Evolutionary conservation across 2,888 invertebrate genomes (phyloP).

Genomic region (Idaea straminata): DNA sequence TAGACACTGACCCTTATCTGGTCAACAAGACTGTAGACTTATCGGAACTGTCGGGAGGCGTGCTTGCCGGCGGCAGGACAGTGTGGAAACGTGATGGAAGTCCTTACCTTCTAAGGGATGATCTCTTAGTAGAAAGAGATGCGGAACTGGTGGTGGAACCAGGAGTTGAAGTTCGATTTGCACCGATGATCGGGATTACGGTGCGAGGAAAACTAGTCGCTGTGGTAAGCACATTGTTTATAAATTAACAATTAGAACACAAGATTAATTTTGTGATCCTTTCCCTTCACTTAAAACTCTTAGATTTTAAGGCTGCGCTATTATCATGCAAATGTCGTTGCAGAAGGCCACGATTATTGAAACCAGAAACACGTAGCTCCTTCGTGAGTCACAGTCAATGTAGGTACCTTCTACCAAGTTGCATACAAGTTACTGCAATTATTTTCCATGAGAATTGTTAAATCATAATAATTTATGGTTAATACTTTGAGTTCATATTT

Average conservation of each 20-base stretch:
- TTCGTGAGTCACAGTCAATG: slow-evolving; percentile 13
- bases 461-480: background rate
- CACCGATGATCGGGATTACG: slow-evolving; percentile 95
- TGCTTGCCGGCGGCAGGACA: slow-evolving; percentile 79
- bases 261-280: no score
- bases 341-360: slow-evolving; percentile 10
- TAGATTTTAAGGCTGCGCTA: background rate
- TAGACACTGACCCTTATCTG: slow-evolving; percentile 64
- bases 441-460: background rate
- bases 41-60: slow-evolving; percentile 83
- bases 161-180: slow-evolving; percentile 93
- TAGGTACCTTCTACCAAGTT: background rate
- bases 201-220: slow-evolving; percentile 94
- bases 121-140: slow-evolving; percentile 88
- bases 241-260: background rate
- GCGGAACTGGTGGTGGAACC: slow-evolving; percentile 92
- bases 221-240: slow-evolving; percentile 83
- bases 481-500: background rate
- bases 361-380: slow-evolving; percentile 12
- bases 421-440: background rate
- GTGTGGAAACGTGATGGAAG: slow-evolving; percentile 81
- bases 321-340: slow-evolving; percentile 9
- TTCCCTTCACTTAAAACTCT: no score
- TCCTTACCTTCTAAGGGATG: slow-evolving; percentile 89
- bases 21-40: slow-evolving; percentile 64